phyloP scores from a whole-genome alignment of 1,140 invertebrate genomes.

The Drosophila setifemur region DNA sequence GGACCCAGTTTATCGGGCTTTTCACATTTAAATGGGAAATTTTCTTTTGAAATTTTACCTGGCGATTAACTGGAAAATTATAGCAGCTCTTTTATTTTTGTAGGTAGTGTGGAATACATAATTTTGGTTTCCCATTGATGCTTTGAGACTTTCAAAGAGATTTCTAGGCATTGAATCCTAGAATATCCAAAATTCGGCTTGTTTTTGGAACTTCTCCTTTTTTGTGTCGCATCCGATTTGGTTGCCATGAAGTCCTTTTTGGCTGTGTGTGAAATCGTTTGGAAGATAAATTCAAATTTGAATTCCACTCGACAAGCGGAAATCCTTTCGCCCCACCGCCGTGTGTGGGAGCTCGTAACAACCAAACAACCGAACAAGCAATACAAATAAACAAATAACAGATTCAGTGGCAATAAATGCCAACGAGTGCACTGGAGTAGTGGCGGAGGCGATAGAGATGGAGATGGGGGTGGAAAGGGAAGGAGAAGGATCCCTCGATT shows the following conservation, averaged over 20 bases:
- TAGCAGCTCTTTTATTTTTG: too few relatives aligned
- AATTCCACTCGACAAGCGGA: slow-evolving; percentile 62
- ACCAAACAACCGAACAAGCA: slow-evolving; percentile 13
- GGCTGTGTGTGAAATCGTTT: slow-evolving; percentile 55
- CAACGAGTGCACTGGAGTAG: slow-evolving; percentile 25
- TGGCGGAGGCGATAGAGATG: neutral
- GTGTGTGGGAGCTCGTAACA: neutral
- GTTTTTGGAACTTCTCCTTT: neutral
- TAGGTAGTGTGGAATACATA: too few relatives aligned
- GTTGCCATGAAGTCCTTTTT: slow-evolving; percentile 34
- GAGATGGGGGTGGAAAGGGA: neutral
- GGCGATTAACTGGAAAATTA: too few relatives aligned
- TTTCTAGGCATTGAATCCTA: too few relatives aligned
- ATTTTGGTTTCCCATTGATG: too few relatives aligned
- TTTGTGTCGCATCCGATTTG: slow-evolving; percentile 1
- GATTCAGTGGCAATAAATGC: slow-evolving; percentile 67
- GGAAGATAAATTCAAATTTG: slow-evolving; percentile 74
- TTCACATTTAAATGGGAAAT: too few relatives aligned
- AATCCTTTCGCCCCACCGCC: slow-evolving; percentile 17
- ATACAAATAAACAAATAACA: slow-evolving; percentile 35
- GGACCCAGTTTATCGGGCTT: too few relatives aligned
- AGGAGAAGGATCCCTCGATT: slow-evolving; percentile 12
- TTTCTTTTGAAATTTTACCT: too few relatives aligned
- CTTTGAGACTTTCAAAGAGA: too few relatives aligned
- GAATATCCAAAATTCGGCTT: slow-evolving; percentile 8